A percentile compares a stretch with the other conserved stretches of the same genome.
Evolutionary conservation across 2,888 invertebrate species (phyloP).

Genomic region (Temnothorax unifasciatus): DNA sequence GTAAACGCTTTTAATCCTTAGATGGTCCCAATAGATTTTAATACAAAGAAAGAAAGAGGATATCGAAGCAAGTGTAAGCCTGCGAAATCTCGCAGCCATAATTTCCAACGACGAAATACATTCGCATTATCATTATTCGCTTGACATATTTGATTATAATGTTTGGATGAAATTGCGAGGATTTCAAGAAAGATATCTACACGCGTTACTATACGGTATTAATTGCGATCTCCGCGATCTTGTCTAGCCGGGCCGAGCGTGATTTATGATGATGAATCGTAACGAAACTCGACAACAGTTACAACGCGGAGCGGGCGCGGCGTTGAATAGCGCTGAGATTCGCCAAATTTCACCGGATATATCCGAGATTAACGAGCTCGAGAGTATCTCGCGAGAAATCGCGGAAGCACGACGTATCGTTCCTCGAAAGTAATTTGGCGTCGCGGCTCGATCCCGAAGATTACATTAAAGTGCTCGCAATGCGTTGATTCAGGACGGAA

Average conservation of each 20-base stretch:
- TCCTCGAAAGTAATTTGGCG: slow-evolving; percentile 43
- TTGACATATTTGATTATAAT: slow-evolving; percentile 4
- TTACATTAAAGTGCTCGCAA: slow-evolving; percentile 48
- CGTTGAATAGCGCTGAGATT: slow-evolving; percentile 40
- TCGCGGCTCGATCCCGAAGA: slow-evolving; percentile 36
- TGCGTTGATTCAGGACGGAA: slow-evolving; percentile 37
- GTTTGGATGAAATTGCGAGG: slow-evolving; percentile 34
- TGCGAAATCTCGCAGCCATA: neutral
- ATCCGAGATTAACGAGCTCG: slow-evolving; percentile 57
- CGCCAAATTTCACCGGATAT: slow-evolving; percentile 55
- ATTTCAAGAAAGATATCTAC: slow-evolving; percentile 37
- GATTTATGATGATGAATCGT: slow-evolving; percentile 58
- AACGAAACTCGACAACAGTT: slow-evolving; percentile 54
- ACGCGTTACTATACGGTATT: slow-evolving; percentile 44
- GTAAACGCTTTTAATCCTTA: slow-evolving; percentile 33
- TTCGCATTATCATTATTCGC: no score
- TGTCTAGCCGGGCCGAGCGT: slow-evolving; percentile 38
- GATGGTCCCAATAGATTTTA: neutral
- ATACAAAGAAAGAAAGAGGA: neutral
- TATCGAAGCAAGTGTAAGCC: neutral
- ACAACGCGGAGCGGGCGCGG: neutral
- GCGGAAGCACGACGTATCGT: slow-evolving; percentile 51
- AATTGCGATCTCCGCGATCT: slow-evolving; percentile 40
- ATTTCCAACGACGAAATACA: neutral
- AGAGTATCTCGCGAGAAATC: slow-evolving; percentile 47